A percentile compares a stretch with the other conserved stretches of the same genome.
Conservation (phyloP, 2,888 invertebrate species). For the Apamea epomidion region DNA sequence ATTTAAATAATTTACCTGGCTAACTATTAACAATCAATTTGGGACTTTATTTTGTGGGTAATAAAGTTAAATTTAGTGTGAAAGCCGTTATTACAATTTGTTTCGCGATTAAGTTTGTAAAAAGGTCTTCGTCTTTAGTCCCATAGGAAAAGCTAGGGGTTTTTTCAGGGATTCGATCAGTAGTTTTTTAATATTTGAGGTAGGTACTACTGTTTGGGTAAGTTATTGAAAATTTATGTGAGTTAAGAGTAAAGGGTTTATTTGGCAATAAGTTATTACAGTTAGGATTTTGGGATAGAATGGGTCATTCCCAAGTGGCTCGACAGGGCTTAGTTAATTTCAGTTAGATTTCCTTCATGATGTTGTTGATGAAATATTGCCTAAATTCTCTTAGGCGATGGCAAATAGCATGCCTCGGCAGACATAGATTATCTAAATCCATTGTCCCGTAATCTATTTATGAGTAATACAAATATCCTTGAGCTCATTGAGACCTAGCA, state of each 20-base stretch:
- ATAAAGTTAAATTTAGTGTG: slow-evolving; percentile 43
- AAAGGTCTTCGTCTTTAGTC: slow-evolving; percentile 29
- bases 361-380: not conserved
- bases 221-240: slow-evolving; percentile 13
- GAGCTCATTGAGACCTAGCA: not conserved
- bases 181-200: slow-evolving; percentile 40
- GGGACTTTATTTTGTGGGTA: not conserved
- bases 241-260: slow-evolving; percentile 23
- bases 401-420: not conserved
- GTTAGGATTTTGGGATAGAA: not conserved
- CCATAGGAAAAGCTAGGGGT: slow-evolving; percentile 40
- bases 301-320: not conserved
- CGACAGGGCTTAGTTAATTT: not conserved
- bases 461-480: not conserved
- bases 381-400: not conserved
- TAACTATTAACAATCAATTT: slow-evolving; percentile 19
- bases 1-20: slow-evolving; percentile 57
- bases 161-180: slow-evolving; percentile 42
- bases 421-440: not conserved
- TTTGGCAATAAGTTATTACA: not conserved
- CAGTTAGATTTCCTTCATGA: not conserved
- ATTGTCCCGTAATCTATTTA: not conserved
- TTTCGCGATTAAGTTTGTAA: slow-evolving; percentile 44
- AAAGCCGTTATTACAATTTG: slow-evolving; percentile 32
- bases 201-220: slow-evolving; percentile 18